phyloP scores from a whole-genome alignment of 2,113 vertebrate species.

The Catharus bicknelli region DNA sequence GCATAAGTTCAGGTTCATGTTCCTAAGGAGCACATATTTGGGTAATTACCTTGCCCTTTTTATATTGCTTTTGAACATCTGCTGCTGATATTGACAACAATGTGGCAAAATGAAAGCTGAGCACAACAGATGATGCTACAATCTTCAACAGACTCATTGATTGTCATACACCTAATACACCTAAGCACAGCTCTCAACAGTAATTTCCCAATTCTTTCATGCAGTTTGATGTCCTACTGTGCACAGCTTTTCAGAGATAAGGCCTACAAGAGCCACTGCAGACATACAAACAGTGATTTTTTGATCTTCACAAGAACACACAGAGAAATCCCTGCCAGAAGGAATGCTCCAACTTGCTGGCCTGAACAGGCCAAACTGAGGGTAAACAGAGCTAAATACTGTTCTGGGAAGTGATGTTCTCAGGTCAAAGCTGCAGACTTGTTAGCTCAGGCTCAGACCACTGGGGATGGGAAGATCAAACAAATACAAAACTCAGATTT shows the following conservation, averaged over 20 bases:
- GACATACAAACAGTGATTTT: accelerated
- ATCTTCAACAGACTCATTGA: background rate
- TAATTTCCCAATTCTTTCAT: background rate
- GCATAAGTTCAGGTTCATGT: background rate
- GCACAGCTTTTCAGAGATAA: background rate
- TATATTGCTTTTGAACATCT: background rate
- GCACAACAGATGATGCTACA: background rate
- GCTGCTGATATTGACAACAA: background rate
- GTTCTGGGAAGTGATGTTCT: background rate
- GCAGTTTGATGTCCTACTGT: background rate
- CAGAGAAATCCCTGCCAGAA: background rate
- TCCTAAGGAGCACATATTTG: background rate
- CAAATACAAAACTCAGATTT: background rate
- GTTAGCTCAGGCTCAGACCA: background rate
- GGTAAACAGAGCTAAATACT: background rate
- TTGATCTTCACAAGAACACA: background rate
- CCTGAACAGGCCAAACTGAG: background rate
- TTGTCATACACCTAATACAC: background rate
- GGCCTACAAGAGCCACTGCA: background rate
- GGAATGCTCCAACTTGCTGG: background rate
- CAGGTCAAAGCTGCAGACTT: background rate
- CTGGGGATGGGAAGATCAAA: background rate
- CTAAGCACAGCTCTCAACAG: background rate
- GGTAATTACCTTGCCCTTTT: background rate
- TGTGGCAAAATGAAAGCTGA: background rate